Evolutionary conservation across 2,888 invertebrate genomes (phyloP).

Genomic region (Cordilura impudica): DNA sequence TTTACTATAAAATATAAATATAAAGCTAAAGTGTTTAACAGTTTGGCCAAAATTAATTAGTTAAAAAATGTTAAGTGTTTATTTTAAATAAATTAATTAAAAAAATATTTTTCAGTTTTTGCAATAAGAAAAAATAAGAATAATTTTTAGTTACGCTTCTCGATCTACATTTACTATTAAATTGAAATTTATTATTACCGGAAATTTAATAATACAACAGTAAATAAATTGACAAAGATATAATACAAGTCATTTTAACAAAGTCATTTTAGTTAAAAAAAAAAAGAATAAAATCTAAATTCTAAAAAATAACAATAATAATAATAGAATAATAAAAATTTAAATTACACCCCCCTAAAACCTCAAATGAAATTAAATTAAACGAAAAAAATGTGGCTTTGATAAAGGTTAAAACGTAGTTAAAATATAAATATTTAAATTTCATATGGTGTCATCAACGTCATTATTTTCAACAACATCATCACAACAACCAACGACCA

Average conservation of each 20-base stretch:
- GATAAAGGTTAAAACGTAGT: conserved; percentile 58
- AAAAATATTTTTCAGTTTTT: conserved; percentile 28
- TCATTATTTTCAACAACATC: conserved; percentile 5
- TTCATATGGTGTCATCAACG: conserved; percentile 29
- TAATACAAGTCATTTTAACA: conserved; percentile 27
- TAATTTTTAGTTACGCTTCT: conserved; percentile 6
- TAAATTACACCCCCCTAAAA: conserved; percentile 38
- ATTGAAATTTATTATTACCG: conserved; percentile 39
- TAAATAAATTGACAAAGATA: conserved; percentile 27
- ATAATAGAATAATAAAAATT: conserved; percentile 17
- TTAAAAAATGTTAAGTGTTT: conserved; percentile 33
- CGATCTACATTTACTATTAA: background rate
- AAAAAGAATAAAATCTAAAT: background rate
- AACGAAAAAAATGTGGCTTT: conserved; percentile 55
- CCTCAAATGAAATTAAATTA: conserved; percentile 46
- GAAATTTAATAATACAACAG: conserved; percentile 34
- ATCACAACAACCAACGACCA: conserved; percentile 1
- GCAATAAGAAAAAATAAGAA: background rate
- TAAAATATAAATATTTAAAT: conserved; percentile 11
- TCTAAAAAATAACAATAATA: conserved; percentile 25
- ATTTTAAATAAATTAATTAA: conserved; percentile 36
- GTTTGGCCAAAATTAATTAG: conserved; percentile 33
- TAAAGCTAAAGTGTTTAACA: conserved; percentile 49
- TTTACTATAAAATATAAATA: background rate
- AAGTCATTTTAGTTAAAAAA: conserved; percentile 40